A percentile compares a stretch with the other conserved stretches of the same genome.
phyloP scores from a whole-genome alignment of 2,113 vertebrate genomes.

The Sander lucioperca region DNA sequence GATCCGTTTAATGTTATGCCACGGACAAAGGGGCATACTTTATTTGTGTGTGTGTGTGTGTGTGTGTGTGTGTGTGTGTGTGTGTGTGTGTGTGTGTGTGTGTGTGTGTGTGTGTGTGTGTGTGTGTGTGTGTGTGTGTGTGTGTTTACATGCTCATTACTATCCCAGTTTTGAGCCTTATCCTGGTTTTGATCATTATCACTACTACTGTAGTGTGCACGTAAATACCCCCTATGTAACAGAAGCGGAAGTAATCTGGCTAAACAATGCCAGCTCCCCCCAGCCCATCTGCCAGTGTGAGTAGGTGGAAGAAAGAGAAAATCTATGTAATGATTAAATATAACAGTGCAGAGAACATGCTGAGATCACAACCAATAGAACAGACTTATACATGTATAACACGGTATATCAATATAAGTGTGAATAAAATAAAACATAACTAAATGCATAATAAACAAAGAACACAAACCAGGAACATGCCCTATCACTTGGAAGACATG shows the following conservation, averaged over 20 bases:
- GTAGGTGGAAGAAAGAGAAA: constrained; percentile 69
- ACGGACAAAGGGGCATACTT: no score
- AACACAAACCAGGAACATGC: background rate
- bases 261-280: constrained; percentile 69
- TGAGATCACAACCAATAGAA: constrained; percentile 38
- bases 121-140: constrained; percentile 9
- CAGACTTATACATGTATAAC: constrained; percentile 18
- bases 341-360: constrained; percentile 32
- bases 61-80: no score
- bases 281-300: constrained; percentile 68
- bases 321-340: constrained; percentile 60
- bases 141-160: background rate
- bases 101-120: constrained; percentile 4
- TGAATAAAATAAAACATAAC: background rate
- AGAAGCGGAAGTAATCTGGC: constrained; percentile 50
- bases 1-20: no score
- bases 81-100: constrained; percentile 30
- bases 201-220: constrained; percentile 4
- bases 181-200: background rate
- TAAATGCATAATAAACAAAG: background rate
- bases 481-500: background rate
- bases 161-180: background rate
- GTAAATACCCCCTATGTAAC: background rate
- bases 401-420: background rate
- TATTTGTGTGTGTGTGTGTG: no score